A percentile compares a stretch with the other conserved stretches of the same genome.
phyloP scores from a whole-genome alignment of 2,797 vertebrate species.

The Menidia menidia region DNA sequence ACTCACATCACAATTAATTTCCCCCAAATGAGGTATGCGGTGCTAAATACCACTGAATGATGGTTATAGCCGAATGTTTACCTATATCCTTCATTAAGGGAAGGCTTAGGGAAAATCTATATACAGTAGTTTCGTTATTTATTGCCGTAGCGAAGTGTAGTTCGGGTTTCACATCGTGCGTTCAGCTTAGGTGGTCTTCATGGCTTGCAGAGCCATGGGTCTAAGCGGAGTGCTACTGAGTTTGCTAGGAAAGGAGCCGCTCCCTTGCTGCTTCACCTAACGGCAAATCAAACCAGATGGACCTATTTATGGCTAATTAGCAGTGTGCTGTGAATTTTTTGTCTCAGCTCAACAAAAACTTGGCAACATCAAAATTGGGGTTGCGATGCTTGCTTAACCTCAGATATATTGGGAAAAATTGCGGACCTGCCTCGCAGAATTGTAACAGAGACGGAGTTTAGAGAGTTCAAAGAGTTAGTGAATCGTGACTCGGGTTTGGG shows the following conservation, averaged over 20 bases:
- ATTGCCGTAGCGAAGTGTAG: slow-evolving; percentile 43
- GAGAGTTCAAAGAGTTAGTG: slow-evolving; percentile 7
- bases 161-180: slow-evolving; percentile 63
- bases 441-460: slow-evolving; percentile 17
- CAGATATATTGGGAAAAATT: slow-evolving; percentile 40
- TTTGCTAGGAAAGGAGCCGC: slow-evolving; percentile 37
- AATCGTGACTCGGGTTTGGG: slow-evolving; percentile 14
- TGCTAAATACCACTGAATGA: slow-evolving; percentile 23
- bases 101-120: slow-evolving; percentile 24
- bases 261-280: slow-evolving; percentile 62
- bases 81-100: slow-evolving; percentile 44
- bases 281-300: slow-evolving; percentile 84
- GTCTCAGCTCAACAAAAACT: slow-evolving; percentile 55
- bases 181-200: slow-evolving; percentile 70
- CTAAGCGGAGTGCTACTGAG: slow-evolving; percentile 35
- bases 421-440: slow-evolving; percentile 30
- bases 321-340: slow-evolving; percentile 71
- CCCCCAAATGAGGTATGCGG: slow-evolving; percentile 14
- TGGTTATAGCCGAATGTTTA: slow-evolving; percentile 43
- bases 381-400: slow-evolving; percentile 57
- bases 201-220: slow-evolving; percentile 34
- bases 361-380: slow-evolving; percentile 28
- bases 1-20: slow-evolving; percentile 26
- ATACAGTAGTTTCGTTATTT: slow-evolving; percentile 17
- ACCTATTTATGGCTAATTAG: slow-evolving; percentile 84